Evolutionary conservation across 2,888 invertebrate species (phyloP).

Genomic region (Hirtodrosophila alboralis): DNA sequence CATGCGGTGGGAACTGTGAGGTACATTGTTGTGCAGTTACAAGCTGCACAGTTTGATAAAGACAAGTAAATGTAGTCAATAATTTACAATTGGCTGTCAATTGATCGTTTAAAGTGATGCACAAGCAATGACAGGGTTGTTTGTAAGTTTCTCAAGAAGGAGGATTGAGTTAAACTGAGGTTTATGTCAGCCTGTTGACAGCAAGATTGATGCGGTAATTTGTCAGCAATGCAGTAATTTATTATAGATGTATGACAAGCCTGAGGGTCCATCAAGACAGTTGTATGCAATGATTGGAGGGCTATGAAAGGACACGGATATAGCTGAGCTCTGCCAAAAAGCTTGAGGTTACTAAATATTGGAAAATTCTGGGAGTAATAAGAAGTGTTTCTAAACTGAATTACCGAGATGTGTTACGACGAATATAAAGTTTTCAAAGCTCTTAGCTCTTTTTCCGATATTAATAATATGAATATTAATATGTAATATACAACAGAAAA

Average conservation of each 20-base stretch:
- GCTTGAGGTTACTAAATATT: too few relatives aligned
- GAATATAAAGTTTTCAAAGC: too few relatives aligned
- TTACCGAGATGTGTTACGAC: too few relatives aligned
- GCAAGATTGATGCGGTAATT: constrained; percentile 58
- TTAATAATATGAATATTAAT: too few relatives aligned
- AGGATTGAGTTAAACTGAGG: constrained; percentile 15
- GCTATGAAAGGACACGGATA: background rate
- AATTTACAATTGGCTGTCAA: constrained; percentile 62
- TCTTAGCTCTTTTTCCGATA: too few relatives aligned
- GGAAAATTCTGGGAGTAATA: too few relatives aligned
- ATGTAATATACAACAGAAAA: too few relatives aligned
- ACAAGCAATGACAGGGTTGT: constrained; percentile 20
- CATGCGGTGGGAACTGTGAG: constrained; percentile 12
- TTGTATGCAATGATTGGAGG: background rate
- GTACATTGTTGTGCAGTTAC: background rate
- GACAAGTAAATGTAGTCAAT: constrained; percentile 52
- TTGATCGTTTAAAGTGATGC: constrained; percentile 39
- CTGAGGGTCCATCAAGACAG: background rate
- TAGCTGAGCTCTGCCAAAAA: too few relatives aligned
- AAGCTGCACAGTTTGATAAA: constrained; percentile 27
- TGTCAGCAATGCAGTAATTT: constrained; percentile 51
- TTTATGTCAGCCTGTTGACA: constrained; percentile 44
- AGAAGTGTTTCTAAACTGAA: too few relatives aligned
- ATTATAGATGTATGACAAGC: constrained; percentile 17
- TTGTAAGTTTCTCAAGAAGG: constrained; percentile 11